A percentile compares a stretch with the other conserved stretches of the same genome.
Conservation (phyloP, 2,113 vertebrate species). For the Sterrhoptilus dennistouni region DNA sequence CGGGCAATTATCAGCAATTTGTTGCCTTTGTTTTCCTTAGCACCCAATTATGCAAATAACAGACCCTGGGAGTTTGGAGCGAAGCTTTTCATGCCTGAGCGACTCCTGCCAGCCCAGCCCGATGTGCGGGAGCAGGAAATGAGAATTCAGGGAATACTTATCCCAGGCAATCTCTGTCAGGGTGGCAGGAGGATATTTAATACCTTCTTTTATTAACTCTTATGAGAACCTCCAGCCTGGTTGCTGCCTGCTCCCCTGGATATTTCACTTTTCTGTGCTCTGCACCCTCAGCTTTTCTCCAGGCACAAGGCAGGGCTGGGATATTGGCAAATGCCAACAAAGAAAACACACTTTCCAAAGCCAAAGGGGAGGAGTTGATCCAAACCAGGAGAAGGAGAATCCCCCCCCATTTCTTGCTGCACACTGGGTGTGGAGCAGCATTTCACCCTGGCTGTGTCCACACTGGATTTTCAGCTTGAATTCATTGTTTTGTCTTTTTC, state of each 20-base stretch:
- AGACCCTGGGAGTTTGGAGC: neutral
- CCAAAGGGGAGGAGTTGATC: neutral
- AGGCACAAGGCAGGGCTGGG: neutral
- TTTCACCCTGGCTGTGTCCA: neutral
- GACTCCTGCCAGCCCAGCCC: neutral
- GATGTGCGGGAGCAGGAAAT: neutral
- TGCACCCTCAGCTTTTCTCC: neutral
- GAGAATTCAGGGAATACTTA: neutral
- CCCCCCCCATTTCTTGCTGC: neutral
- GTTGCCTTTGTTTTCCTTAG: slow-evolving; percentile 84
- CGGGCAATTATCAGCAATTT: slow-evolving; percentile 88
- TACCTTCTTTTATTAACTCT: neutral
- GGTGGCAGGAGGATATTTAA: neutral
- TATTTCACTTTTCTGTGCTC: neutral
- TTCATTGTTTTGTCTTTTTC: accelerated
- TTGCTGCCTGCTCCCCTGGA: neutral
- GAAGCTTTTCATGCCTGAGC: neutral
- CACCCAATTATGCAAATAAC: slow-evolving; percentile 79
- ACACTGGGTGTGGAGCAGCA: neutral
- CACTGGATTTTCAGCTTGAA: neutral
- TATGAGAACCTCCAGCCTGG: neutral
- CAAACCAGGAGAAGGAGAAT: neutral
- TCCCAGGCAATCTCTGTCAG: neutral
- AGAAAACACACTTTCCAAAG: neutral
- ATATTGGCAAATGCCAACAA: neutral